Evolutionary conservation across 2,113 vertebrate species (phyloP).

Genomic region (Gymnorhina tibicen): DNA sequence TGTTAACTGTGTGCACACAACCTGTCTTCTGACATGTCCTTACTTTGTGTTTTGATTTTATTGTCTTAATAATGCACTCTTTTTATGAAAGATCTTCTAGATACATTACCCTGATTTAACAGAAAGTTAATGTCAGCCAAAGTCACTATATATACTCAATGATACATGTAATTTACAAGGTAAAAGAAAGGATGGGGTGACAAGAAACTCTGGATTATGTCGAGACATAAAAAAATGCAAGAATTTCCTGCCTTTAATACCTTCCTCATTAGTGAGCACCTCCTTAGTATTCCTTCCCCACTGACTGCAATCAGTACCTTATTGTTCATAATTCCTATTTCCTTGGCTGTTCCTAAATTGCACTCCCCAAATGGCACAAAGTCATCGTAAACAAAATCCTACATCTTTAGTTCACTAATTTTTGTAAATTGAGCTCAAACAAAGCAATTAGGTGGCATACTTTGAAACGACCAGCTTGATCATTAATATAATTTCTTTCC

Average conservation of each 20-base stretch:
- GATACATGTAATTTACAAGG: conserved; percentile 16
- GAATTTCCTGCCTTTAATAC: conserved; percentile 58
- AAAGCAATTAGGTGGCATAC: conserved; percentile 51
- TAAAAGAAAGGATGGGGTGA: not conserved
- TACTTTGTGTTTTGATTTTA: not conserved
- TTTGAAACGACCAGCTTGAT: conserved; percentile 53
- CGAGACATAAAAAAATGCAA: conserved; percentile 36
- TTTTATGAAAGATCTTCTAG: not conserved
- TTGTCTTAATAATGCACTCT: not conserved
- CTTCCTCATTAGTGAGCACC: conserved; percentile 36
- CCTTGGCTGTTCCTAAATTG: conserved; percentile 56
- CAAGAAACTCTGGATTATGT: conserved; percentile 33
- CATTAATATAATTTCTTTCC: conserved; percentile 49
- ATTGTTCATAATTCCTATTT: conserved; percentile 62
- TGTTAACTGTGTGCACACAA: not conserved
- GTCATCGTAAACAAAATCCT: conserved; percentile 60
- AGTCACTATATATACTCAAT: not conserved
- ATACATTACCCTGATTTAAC: not conserved
- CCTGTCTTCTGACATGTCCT: not conserved
- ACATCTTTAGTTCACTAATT: conserved; percentile 56
- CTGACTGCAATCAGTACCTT: conserved; percentile 60
- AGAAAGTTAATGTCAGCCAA: not conserved
- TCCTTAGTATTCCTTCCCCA: conserved; percentile 54
- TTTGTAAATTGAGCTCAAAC: conserved; percentile 44
- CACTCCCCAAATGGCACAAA: conserved; percentile 47